Conservation (phyloP, 2,888 invertebrate species). For the Drosophila yooni region DNA sequence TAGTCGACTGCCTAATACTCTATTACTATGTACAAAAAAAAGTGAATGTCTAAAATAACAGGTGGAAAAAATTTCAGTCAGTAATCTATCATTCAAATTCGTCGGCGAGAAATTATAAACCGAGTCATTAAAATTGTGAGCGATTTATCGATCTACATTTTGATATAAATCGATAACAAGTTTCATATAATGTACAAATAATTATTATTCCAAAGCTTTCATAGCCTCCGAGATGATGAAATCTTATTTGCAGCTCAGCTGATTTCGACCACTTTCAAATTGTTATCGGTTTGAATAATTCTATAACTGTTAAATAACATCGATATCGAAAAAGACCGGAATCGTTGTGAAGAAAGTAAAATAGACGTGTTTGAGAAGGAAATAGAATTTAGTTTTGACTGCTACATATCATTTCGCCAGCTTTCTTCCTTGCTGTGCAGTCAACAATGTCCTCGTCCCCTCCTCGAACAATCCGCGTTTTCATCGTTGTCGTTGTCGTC, state of each 20-base stretch:
- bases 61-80: not conserved
- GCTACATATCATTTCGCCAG: not conserved
- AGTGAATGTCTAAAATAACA: not conserved
- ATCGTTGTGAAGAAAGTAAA: not conserved
- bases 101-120: not conserved
- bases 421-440: conserved; percentile 29
- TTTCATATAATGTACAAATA: not conserved
- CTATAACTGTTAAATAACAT: too few relatives aligned
- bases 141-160: not conserved
- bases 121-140: not conserved
- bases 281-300: too few relatives aligned
- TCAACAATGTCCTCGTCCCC: conserved; percentile 45
- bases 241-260: not conserved
- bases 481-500: conserved; percentile 56
- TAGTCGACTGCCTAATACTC: not conserved
- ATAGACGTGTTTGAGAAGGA: not conserved
- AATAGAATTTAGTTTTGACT: not conserved
- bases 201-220: not conserved
- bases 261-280: too few relatives aligned
- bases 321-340: not conserved
- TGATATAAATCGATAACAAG: not conserved
- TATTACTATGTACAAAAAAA: not conserved
- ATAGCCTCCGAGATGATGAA: not conserved
- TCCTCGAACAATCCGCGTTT: conserved; percentile 33
- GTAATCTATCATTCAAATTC: not conserved